These are phyloP conservation scores for Triplophysa siluroides DNA, from an alignment of 2,113 vertebrate species.

Conservation along the genomic window DNA sequence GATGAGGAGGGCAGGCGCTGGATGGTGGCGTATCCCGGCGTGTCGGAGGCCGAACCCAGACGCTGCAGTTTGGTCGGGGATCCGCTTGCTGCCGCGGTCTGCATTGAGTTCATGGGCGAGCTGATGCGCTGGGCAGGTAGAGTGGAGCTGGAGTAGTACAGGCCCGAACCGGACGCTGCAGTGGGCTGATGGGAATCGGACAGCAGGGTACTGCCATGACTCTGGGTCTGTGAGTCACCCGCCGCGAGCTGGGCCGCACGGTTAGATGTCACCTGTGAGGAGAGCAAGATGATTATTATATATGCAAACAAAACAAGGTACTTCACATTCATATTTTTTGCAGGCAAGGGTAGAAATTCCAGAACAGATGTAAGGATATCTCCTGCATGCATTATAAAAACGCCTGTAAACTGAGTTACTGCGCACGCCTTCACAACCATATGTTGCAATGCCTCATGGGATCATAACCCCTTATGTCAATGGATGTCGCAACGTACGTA, in stretches of 20 bases:
- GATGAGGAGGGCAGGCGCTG: constrained; percentile 81
- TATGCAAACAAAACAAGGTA: background rate
- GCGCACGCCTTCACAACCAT: constrained; percentile 23
- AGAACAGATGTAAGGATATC: constrained; percentile 2
- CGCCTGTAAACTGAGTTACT: constrained; percentile 23
- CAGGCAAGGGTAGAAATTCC: background rate
- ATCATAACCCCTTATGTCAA: constrained; percentile 26
- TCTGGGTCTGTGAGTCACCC: constrained; percentile 72
- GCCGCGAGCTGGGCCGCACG: constrained; percentile 81
- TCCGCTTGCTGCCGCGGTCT: constrained; percentile 74
- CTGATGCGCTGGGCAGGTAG: constrained; percentile 90
- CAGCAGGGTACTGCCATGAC: constrained; percentile 80
- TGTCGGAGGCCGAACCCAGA: constrained; percentile 83
- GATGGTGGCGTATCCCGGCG: constrained; percentile 80
- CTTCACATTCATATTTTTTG: background rate
- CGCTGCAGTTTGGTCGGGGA: constrained; percentile 92
- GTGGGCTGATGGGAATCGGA: constrained; percentile 73
- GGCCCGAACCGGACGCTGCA: constrained; percentile 66
- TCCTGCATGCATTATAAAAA: background rate
- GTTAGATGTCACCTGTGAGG: constrained; percentile 79
- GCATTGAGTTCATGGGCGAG: constrained; percentile 83
- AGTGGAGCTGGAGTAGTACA: constrained; percentile 94
- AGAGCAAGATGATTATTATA: background rate
- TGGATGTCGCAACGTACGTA: background rate
- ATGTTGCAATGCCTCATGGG: constrained; percentile 18